These are phyloP conservation scores for Bactericera cockerelli DNA, from an alignment of 1,140 invertebrate species.

Conservation along the genomic window DNA sequence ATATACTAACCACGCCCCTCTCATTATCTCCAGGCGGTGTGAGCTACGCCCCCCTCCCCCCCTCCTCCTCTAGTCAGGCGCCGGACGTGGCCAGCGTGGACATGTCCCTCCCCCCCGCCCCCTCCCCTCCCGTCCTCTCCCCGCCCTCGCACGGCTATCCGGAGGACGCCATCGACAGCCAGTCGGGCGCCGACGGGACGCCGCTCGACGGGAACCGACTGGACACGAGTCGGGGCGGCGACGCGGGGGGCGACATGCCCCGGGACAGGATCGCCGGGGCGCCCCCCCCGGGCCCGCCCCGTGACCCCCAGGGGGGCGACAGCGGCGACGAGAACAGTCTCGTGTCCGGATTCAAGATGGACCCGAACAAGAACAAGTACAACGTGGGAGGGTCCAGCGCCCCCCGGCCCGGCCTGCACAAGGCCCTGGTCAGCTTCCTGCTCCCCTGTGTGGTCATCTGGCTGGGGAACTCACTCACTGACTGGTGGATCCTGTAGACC, in stretches of 20 bases:
- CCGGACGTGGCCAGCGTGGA: too few relatives aligned
- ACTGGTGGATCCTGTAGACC: constrained; percentile 33
- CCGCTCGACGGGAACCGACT: not conserved
- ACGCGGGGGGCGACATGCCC: not conserved
- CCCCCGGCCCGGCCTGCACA: constrained; percentile 36
- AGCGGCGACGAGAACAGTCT: constrained; percentile 22
- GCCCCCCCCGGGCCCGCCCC: too few relatives aligned
- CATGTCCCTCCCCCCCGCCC: too few relatives aligned
- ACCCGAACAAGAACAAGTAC: constrained; percentile 7
- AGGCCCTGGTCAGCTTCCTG: constrained; percentile 53
- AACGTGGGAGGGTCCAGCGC: not conserved
- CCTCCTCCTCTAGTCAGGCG: too few relatives aligned
- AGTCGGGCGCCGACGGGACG: not conserved
- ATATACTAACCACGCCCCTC: too few relatives aligned
- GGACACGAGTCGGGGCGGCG: not conserved
- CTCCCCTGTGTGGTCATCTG: constrained; percentile 64
- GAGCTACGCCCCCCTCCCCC: too few relatives aligned
- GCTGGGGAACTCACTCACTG: constrained; percentile 62
- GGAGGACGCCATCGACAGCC: not conserved
- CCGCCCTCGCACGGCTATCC: too few relatives aligned
- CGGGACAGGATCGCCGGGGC: constrained; percentile 22
- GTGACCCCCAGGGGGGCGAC: constrained; percentile 25
- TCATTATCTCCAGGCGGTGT: too few relatives aligned
- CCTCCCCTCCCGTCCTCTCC: too few relatives aligned
- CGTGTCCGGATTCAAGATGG: constrained; percentile 9